phyloP scores from a whole-genome alignment of 2,888 invertebrate genomes.

The Pandemis heparana region DNA sequence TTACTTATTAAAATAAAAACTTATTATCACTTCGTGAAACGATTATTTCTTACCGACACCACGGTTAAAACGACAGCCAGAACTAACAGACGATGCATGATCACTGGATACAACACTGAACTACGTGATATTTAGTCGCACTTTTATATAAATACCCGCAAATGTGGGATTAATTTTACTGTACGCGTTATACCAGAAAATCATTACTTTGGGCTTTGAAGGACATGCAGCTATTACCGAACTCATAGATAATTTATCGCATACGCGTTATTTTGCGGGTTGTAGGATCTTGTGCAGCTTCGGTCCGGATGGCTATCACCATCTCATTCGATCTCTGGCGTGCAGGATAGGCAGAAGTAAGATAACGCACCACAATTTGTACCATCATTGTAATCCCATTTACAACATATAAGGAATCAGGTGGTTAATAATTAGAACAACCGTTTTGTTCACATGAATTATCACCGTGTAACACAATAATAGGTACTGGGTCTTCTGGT shows the following conservation, averaged over 20 bases:
- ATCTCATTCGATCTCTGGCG: no score
- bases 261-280: background rate
- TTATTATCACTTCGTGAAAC: background rate
- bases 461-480: background rate
- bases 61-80: conserved; percentile 19
- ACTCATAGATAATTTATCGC: conserved; percentile 1
- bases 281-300: background rate
- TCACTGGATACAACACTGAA: conserved; percentile 16
- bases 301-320: no score
- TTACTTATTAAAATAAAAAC: background rate
- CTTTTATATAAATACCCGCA: conserved; percentile 29
- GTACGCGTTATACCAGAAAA: conserved; percentile 26
- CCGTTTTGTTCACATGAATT: no score
- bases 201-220: conserved; percentile 1
- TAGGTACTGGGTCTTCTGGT: no score
- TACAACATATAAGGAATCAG: conserved; percentile 4
- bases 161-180: conserved; percentile 28
- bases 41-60: conserved; percentile 15
- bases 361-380: no score
- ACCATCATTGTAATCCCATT: background rate
- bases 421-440: background rate
- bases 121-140: background rate
- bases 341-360: no score
- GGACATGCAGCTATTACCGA: conserved; percentile 4
- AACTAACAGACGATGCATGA: conserved; percentile 30